Conservation (phyloP, 2,113 vertebrate genomes). For the Nymphicus hollandicus region DNA sequence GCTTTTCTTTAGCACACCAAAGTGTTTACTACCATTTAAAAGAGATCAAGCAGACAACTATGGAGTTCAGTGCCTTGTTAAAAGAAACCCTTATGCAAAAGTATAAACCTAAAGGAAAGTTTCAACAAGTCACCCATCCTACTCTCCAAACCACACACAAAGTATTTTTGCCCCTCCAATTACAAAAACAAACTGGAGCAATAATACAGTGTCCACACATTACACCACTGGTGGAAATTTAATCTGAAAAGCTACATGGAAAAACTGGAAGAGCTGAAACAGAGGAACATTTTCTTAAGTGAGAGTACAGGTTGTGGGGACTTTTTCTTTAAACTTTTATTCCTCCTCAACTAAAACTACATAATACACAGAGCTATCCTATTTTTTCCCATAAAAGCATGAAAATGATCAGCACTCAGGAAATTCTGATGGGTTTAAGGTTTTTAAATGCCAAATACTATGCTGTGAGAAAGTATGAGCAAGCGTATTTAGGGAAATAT, state of each 20-base stretch:
- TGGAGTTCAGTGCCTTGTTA: neutral
- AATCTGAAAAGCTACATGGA: neutral
- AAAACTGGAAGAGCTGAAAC: neutral
- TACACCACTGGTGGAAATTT: neutral
- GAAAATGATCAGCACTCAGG: constrained; percentile 10
- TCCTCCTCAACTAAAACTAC: neutral
- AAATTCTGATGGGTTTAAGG: constrained; percentile 37
- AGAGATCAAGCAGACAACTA: neutral
- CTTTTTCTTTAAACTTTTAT: neutral
- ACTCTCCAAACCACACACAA: neutral
- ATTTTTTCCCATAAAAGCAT: constrained; percentile 15
- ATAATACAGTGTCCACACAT: neutral
- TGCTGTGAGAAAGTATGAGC: constrained; percentile 69
- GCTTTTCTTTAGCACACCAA: neutral
- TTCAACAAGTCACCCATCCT: neutral
- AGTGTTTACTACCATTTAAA: neutral
- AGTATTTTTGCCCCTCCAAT: neutral
- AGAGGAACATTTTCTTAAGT: neutral
- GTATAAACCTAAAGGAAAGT: neutral
- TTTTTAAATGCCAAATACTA: neutral
- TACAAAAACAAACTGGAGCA: neutral
- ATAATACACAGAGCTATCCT: neutral
- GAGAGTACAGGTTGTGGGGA: neutral
- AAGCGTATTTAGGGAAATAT: constrained; percentile 73
- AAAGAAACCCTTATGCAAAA: neutral